Evolutionary conservation across 2,113 vertebrate species (phyloP).

Genomic region (Bubo scandiacus): DNA sequence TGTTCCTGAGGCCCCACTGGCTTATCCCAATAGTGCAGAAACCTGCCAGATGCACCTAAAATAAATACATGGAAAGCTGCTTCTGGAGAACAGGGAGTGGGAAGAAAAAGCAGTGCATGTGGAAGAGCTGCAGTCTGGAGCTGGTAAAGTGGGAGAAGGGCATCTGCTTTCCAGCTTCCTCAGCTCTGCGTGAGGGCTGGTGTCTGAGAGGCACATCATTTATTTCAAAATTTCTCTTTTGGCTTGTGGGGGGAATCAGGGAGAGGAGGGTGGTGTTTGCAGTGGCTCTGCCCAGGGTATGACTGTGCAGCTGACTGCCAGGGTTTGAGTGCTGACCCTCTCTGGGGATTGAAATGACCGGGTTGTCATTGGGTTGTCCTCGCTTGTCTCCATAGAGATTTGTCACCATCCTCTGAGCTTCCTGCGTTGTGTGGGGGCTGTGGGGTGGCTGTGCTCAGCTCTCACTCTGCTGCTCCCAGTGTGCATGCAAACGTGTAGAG

Average conservation of each 20-base stretch:
- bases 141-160: background rate
- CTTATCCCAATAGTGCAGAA: background rate
- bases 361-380: background rate
- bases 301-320: background rate
- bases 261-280: background rate
- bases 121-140: background rate
- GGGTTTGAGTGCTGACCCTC: background rate
- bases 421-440: rapidly evolving
- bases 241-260: background rate
- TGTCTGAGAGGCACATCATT: background rate
- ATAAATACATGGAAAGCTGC: background rate
- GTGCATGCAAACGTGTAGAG: rapidly evolving
- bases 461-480: background rate
- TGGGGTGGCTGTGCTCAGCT: background rate
- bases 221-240: background rate
- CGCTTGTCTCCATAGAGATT: background rate
- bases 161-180: background rate
- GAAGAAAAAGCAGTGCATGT: background rate
- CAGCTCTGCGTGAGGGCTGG: background rate
- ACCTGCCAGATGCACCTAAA: background rate
- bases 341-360: background rate
- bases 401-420: background rate
- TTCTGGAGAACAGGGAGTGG: background rate
- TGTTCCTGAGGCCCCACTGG: background rate
- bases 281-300: background rate